These are phyloP conservation scores for Ciconia boyciana DNA, from an alignment of 2,113 vertebrate species.

Conservation along the genomic window DNA sequence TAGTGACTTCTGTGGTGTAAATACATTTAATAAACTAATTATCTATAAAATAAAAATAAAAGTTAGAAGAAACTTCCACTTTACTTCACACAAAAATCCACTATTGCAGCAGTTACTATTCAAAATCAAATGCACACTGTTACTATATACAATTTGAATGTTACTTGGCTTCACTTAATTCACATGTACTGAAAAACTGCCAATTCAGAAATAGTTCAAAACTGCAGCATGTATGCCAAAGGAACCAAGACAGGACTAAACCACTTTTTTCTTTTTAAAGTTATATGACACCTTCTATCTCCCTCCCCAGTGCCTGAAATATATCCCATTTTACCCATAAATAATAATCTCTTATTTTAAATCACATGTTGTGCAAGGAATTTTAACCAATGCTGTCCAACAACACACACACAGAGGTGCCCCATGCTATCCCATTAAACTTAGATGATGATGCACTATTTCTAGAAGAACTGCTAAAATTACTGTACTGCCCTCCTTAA, in stretches of 20 bases:
- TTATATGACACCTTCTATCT: background rate
- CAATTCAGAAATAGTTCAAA: background rate
- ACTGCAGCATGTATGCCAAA: background rate
- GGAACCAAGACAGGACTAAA: background rate
- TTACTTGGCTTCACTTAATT: background rate
- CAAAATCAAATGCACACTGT: background rate
- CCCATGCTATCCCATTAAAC: background rate
- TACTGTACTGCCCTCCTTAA: background rate
- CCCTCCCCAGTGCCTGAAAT: background rate
- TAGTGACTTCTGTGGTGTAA: conserved; percentile 97
- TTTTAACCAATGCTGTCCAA: background rate
- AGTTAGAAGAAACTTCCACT: conserved; percentile 12
- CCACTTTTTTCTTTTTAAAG: background rate
- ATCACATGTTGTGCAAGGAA: background rate
- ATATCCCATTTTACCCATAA: background rate
- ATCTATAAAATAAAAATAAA: conserved; percentile 80
- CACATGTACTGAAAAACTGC: background rate
- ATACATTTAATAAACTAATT: conserved; percentile 97
- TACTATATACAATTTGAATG: background rate
- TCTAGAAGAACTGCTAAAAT: background rate
- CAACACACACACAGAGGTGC: background rate
- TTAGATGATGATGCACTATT: background rate
- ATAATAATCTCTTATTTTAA: background rate
- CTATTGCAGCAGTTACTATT: background rate
- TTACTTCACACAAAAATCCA: background rate